Evolutionary conservation across 2,113 vertebrate genomes (phyloP).

Genomic region (Xiphophorus couchianus): DNA sequence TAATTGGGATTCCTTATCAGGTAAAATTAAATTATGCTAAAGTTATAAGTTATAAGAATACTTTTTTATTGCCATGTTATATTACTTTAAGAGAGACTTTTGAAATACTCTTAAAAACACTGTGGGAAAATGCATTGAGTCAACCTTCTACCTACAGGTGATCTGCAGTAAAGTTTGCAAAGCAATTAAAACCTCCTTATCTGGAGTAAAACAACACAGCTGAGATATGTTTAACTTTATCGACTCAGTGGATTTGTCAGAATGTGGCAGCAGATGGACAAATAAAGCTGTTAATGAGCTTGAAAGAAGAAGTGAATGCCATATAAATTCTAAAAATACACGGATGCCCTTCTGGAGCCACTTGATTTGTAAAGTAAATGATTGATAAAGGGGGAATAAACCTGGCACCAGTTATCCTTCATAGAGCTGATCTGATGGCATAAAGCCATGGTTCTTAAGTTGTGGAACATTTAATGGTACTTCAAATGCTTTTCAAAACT

Average conservation of each 20-base stretch:
- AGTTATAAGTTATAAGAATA: no score
- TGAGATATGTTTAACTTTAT: slow-evolving; percentile 14
- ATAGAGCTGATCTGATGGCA: background rate
- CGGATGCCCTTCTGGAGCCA: no score
- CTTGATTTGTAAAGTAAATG: background rate
- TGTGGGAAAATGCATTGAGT: background rate
- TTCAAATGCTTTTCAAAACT: background rate
- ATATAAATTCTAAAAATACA: no score
- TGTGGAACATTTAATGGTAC: background rate
- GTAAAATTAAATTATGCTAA: no score
- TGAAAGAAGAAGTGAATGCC: background rate
- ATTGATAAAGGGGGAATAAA: background rate
- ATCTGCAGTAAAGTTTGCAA: background rate
- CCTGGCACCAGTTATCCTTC: background rate
- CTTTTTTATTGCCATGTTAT: background rate
- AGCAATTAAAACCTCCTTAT: background rate
- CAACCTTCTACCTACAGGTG: background rate
- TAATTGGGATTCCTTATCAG: no score
- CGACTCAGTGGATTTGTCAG: background rate
- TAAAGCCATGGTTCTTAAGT: background rate
- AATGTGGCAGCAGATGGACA: background rate
- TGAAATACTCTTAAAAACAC: background rate
- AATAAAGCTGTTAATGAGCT: background rate
- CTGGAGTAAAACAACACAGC: background rate
- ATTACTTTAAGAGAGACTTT: background rate